These are phyloP conservation scores for Protodeltote pygarga DNA, from an alignment of 2,888 invertebrate species.

Conservation along the genomic window DNA sequence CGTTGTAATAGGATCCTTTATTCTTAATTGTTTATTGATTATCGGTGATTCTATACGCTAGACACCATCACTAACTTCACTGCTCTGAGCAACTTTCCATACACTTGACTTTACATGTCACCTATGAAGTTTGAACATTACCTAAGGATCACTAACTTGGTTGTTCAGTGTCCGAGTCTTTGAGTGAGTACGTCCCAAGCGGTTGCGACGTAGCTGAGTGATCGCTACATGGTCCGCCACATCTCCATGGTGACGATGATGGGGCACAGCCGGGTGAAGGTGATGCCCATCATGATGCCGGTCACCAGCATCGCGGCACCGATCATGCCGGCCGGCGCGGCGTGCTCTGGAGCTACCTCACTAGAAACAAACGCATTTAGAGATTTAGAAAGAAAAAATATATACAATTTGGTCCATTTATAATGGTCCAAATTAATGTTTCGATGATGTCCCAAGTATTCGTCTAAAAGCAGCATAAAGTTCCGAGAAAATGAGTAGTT, in stretches of 20 bases:
- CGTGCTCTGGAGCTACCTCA: conserved; percentile 93
- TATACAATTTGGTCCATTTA: too few species aligned
- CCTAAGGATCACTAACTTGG: too few species aligned
- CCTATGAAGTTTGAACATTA: too few species aligned
- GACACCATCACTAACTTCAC: background rate
- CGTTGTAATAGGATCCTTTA: background rate
- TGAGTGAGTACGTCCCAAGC: conserved; percentile 61
- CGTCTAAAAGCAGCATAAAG: too few species aligned
- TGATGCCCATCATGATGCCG: conserved; percentile 94
- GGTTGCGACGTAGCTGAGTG: conserved; percentile 54
- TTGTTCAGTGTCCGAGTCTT: conserved; percentile 45
- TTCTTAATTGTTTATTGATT: background rate
- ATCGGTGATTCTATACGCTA: background rate
- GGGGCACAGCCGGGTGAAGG: conserved; percentile 91
- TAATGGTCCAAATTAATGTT: too few species aligned
- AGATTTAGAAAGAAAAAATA: too few species aligned
- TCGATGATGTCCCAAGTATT: too few species aligned
- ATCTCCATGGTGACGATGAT: conserved; percentile 76
- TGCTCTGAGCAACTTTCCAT: too few species aligned
- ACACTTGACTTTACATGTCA: too few species aligned
- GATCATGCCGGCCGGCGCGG: conserved; percentile 97
- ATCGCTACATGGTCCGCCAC: conserved; percentile 70
- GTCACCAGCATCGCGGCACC: conserved; percentile 96
- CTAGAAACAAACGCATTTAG: too few species aligned
- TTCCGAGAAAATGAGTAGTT: too few species aligned